Evolutionary conservation across 1,140 invertebrate species (phyloP), one percentile per base, ranked within the genome.

Genomic region (Amphibalanus amphitrite): DNA sequence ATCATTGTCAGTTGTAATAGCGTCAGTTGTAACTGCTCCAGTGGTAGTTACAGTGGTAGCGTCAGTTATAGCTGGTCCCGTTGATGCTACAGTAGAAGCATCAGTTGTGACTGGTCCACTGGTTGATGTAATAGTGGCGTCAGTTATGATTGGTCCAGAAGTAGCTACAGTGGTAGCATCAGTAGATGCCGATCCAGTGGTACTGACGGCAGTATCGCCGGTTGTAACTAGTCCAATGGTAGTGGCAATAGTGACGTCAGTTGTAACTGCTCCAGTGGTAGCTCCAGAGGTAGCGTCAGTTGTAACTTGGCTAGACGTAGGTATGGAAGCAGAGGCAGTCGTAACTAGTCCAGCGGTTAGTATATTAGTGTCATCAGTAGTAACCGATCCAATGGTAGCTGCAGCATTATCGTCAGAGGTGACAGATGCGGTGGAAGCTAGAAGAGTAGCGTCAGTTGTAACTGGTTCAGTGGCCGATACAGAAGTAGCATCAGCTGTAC

Each of bases 1-100:
- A 20, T 3, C 47, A 20, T 59, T 3, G 10, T 59, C 47, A 20
- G 47, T 59, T 8, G 47, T 59, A 23, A 8, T 59, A 3, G 1
- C 17, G 47, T 13, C 47, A 20, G 71, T 28, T 20, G 71, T 28
- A 71, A 6, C 38, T 64, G 71, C 10, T 69, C 64, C 28, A 71
- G 25, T 26, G 29, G 3, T 64, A 28, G 71, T 28, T 69, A 6
- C 64, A 71, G 71, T 64, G 65, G 6, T 23, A 3, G 47, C 47
- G 10, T 13, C 47, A 20, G 47, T 59, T 13, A 20, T 23, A 59
- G 13, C 47, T 20, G 47, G 17, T 59, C 1, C 17, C 3, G 47
- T 59, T 13, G 47, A 23, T 38, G 3, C 10, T 13, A 67, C 59
- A 67, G 70, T 10, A 71, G 38, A 29, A 71, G 70, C 30, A 20